Conservation (phyloP, 2,797 vertebrate species). For the Tamandua tetradactyla region DNA sequence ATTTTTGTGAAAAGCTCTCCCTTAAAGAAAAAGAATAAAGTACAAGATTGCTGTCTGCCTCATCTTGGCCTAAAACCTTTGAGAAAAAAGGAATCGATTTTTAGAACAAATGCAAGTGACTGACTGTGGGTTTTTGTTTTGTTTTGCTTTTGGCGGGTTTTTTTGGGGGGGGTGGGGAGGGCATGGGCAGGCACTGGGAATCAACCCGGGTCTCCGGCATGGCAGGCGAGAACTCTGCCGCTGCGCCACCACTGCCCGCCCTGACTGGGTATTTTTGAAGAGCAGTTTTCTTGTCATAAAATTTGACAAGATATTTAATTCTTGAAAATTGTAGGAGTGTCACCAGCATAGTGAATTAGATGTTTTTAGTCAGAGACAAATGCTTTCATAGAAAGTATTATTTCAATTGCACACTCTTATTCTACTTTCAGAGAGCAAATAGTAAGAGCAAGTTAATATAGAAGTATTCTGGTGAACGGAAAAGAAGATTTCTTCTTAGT, state of each 20-base stretch:
- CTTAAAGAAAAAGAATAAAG: background rate
- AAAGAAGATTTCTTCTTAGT: too few species aligned
- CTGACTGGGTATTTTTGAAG: background rate
- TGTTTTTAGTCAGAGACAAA: background rate
- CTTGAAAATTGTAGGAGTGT: background rate
- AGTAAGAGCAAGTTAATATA: background rate
- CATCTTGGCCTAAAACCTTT: background rate
- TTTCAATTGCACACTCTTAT: slow-evolving; percentile 78
- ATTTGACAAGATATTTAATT: background rate
- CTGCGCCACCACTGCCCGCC: too few species aligned
- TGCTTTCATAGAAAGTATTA: background rate
- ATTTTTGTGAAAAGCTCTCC: background rate
- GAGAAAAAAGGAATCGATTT: background rate
- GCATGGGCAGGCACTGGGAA: too few species aligned
- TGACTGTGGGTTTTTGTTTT: background rate
- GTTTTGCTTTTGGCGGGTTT: too few species aligned
- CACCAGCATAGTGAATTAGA: background rate
- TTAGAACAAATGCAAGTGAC: background rate
- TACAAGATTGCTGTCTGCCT: background rate
- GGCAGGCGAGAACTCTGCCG: too few species aligned
- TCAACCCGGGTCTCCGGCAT: too few species aligned
- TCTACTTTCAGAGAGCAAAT: background rate
- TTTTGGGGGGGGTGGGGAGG: too few species aligned
- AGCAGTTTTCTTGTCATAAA: background rate
- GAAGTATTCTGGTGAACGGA: too few species aligned